A percentile compares a stretch with the other conserved stretches of the same genome.
Evolutionary conservation across 2,888 invertebrate genomes (phyloP).

Genomic region (Scelioninae gen. 2): DNA sequence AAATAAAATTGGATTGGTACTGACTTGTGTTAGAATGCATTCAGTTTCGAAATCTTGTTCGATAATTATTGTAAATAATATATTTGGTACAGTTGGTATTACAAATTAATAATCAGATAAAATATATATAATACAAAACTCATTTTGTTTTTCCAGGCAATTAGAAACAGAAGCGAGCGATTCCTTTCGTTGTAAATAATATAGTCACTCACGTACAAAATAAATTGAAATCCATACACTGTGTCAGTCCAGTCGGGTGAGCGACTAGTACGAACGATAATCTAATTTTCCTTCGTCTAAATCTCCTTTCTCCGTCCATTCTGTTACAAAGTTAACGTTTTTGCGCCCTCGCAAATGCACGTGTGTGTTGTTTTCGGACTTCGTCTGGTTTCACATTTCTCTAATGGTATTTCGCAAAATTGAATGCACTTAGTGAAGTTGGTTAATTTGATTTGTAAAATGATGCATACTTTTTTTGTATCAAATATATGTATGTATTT

Average conservation of each 20-base stretch:
- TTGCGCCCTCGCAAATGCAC: conserved; percentile 48
- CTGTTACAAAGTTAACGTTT: conserved; percentile 35
- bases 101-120: too few relatives aligned
- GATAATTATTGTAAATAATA: too few relatives aligned
- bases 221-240: conserved; percentile 14
- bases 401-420: conserved; percentile 31
- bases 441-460: conserved; percentile 14
- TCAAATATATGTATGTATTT: too few relatives aligned
- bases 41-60: too few relatives aligned
- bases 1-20: too few relatives aligned
- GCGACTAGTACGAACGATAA: conserved; percentile 33
- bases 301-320: conserved; percentile 46
- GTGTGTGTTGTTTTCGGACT: conserved; percentile 34
- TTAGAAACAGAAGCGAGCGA: too few relatives aligned
- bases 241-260: conserved; percentile 23
- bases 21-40: too few relatives aligned
- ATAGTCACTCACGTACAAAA: conserved; percentile 11
- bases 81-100: too few relatives aligned
- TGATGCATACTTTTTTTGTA: neutral
- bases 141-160: too few relatives aligned
- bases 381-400: conserved; percentile 27
- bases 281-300: conserved; percentile 49
- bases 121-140: too few relatives aligned
- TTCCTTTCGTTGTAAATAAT: conserved; percentile 7
- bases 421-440: conserved; percentile 7